Evolutionary conservation across 2,888 invertebrate genomes (phyloP).

Genomic region (Stenchaetothrips biformis): DNA sequence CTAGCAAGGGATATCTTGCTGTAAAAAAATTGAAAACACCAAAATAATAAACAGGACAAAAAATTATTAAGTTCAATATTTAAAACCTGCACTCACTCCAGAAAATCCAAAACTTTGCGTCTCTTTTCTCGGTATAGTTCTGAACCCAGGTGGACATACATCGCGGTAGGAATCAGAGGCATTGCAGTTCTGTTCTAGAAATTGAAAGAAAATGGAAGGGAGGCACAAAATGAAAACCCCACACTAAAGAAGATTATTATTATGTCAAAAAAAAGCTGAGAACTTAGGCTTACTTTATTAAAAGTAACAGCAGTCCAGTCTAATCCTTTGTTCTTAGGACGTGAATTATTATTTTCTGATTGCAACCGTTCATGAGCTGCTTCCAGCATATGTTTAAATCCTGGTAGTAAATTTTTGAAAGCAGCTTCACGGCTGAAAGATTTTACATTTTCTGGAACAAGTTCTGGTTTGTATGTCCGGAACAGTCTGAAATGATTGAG

Average conservation of each 20-base stretch:
- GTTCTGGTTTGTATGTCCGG: constrained; percentile 32
- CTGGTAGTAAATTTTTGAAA: constrained; percentile 2
- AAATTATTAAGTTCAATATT: background rate
- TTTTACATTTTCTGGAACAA: constrained; percentile 30
- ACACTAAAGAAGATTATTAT: background rate
- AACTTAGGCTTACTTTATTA: background rate
- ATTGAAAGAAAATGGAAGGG: background rate
- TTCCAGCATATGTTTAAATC: background rate
- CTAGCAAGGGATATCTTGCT: constrained; percentile 26
- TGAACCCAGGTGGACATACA: constrained; percentile 32
- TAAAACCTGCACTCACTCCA: constrained; percentile 29
- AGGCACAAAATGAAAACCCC: background rate
- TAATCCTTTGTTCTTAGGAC: background rate
- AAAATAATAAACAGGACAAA: background rate
- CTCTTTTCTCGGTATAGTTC: constrained; percentile 28
- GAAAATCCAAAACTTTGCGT: constrained; percentile 28
- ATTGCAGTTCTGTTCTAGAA: constrained; percentile 25
- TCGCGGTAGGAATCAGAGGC: constrained; percentile 27
- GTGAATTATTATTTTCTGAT: background rate
- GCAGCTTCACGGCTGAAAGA: constrained; percentile 26
- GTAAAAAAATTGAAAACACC: background rate
- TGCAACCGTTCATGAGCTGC: background rate
- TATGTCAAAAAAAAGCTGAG: background rate
- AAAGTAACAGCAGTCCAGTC: background rate
- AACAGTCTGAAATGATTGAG: constrained; percentile 29